A percentile compares a stretch with the other conserved stretches of the same genome.
phyloP scores from a whole-genome alignment of 2,113 vertebrate genomes.

The Malurus cyaneus region DNA sequence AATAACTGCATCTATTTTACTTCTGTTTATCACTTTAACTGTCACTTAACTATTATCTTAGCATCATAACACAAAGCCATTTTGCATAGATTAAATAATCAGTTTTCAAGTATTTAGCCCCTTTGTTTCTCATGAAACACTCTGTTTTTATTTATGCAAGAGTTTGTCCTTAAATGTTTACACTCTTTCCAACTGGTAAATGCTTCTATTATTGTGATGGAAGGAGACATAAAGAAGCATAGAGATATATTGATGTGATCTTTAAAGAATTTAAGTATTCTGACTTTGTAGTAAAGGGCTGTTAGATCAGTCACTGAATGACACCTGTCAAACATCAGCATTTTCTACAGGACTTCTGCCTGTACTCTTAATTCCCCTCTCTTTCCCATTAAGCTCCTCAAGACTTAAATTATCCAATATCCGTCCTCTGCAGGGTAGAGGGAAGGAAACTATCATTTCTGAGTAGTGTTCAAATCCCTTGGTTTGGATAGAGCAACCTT shows the following conservation, averaged over 20 bases:
- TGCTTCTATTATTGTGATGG: background rate
- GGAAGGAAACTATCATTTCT: background rate
- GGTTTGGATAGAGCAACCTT: background rate
- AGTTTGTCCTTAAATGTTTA: background rate
- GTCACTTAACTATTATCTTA: background rate
- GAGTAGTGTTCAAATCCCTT: background rate
- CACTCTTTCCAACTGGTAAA: background rate
- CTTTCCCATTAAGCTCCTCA: background rate
- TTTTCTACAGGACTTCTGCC: background rate
- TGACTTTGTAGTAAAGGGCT: background rate
- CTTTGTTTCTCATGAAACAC: background rate
- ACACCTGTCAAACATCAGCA: background rate
- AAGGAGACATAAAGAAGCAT: background rate
- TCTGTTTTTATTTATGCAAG: background rate
- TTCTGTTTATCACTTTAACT: background rate
- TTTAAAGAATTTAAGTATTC: background rate
- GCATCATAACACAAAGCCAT: background rate
- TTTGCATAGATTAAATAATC: background rate
- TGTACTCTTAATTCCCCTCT: background rate
- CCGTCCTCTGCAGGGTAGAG: background rate
- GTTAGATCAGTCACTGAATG: background rate
- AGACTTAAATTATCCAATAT: background rate
- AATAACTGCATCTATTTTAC: background rate
- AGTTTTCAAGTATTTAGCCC: background rate
- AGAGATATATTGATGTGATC: background rate